Percentiles rank a stretch among this genome's conserved stretches.
phyloP scores from a whole-genome alignment of 1,140 invertebrate species.

The Lasioglossum baleicum region DNA sequence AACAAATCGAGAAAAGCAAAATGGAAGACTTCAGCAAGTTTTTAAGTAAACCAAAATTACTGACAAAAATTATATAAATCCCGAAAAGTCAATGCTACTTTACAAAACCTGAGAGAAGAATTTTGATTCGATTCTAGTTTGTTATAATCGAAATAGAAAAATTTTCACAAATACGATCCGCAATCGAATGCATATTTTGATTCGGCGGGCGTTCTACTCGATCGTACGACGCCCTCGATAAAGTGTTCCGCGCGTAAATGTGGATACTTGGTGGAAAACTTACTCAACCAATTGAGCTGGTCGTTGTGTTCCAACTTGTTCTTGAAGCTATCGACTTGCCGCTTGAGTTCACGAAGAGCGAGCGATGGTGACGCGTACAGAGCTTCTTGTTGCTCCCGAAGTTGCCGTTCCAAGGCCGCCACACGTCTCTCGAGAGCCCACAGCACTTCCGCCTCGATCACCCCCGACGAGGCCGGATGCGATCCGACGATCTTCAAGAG shows the following conservation, averaged over 20 bases:
- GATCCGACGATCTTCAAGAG: constrained; percentile 74
- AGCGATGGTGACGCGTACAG: constrained; percentile 74
- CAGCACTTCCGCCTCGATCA: constrained; percentile 80
- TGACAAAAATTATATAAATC: too few species aligned
- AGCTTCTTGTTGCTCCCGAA: constrained; percentile 76
- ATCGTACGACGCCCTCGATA: neutral
- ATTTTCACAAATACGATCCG: too few species aligned
- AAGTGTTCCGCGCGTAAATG: too few species aligned
- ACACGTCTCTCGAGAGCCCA: constrained; percentile 81
- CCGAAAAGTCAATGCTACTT: too few species aligned
- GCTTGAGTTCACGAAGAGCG: constrained; percentile 83
- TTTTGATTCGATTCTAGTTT: too few species aligned
- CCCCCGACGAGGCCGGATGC: constrained; percentile 76
- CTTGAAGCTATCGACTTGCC: constrained; percentile 84
- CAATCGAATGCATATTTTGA: neutral
- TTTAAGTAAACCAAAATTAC: too few species aligned
- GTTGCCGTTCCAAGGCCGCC: constrained; percentile 82
- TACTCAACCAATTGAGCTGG: constrained; percentile 87
- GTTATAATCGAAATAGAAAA: too few species aligned
- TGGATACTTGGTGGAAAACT: constrained; percentile 57
- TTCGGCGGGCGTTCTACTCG: neutral
- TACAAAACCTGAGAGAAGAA: too few species aligned
- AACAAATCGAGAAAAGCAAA: too few species aligned
- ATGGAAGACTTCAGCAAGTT: too few species aligned
- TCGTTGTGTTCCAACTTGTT: constrained; percentile 86